Base-by-base conservation (phyloP, 1,140 invertebrate species). In the Drosophila navojoa region DNA sequence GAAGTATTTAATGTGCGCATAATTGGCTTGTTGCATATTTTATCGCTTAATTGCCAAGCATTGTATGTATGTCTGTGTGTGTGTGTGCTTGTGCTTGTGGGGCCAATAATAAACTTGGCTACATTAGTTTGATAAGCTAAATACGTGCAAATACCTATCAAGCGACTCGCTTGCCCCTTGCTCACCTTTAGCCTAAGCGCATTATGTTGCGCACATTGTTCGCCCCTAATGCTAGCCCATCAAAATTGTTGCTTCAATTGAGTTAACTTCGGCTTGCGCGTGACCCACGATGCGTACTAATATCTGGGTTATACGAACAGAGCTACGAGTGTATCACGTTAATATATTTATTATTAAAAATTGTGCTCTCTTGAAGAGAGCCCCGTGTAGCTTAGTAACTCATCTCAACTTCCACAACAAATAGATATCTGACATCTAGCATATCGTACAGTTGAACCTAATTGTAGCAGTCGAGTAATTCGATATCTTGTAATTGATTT, bases 1-100 rank as follows among this genome's bases (percentile, higher is more conserved):
- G 47, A 38, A 50, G 59, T 73, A 86, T 86, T 86, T 81, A 85
- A 75, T 85, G 81, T 86, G 70, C 77, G 78, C 68, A 86, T 85
- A 85, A 85, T 85, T 85, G 81, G 58, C 74, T 77, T 85, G 70
- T 77, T 86, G 81, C 81, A 86, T 85, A 86, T 86, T 85, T 85
- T 75, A 85, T 77, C 74, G 70, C 81, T 71, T 85, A 85, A 86
- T 86, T 81, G 81, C 67, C 78, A 42, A 50, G 42, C 64, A 57
- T 16, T 27, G 11, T 54, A 15, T 19, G 52, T 32, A 4, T 35
- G 35, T 57, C 19, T 57, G 2, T 40, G 16, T 44, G 19, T 47
- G 52, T 54, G 35, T 54, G 11, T 44, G 42, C 19, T 22, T 44
- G 42, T 44, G 42, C 15, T 5, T 40, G 38, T 40, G 27, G 5